A percentile compares a stretch with the other conserved stretches of the same genome.
phyloP scores from a whole-genome alignment of 2,113 vertebrate genomes.

The Chiloscyllium plagiosum region DNA sequence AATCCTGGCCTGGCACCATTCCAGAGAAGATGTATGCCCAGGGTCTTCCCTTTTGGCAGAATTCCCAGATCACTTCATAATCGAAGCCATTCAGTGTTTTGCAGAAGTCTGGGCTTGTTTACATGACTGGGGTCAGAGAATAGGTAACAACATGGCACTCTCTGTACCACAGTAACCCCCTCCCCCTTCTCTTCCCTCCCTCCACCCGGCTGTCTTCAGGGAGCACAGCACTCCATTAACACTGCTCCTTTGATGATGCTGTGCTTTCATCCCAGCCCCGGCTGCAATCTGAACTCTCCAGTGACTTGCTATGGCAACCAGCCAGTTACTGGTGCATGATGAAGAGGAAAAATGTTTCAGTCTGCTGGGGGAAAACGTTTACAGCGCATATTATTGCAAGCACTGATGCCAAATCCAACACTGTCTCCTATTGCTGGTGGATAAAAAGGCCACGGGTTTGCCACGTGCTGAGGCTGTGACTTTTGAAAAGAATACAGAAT shows the following conservation, averaged over 20 bases:
- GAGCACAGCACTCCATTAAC: constrained; percentile 6
- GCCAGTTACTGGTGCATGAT: constrained; percentile 59
- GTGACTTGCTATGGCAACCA: constrained; percentile 59
- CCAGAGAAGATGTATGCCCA: constrained; percentile 54
- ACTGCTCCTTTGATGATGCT: constrained; percentile 12
- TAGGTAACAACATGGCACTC: constrained; percentile 52
- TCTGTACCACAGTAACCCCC: constrained; percentile 13
- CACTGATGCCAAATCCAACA: not conserved
- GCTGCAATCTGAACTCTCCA: constrained; percentile 46
- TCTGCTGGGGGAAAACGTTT: not conserved
- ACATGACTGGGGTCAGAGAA: constrained; percentile 58
- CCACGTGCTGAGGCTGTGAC: not conserved
- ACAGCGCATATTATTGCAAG: not conserved
- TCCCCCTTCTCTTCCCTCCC: not conserved
- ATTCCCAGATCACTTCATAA: constrained; percentile 50
- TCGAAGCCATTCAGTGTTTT: constrained; percentile 61
- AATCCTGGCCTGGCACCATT: constrained; percentile 45
- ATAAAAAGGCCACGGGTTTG: not conserved
- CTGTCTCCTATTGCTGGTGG: not conserved
- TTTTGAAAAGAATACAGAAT: not conserved
- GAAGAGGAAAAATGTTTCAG: constrained; percentile 42
- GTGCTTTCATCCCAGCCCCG: constrained; percentile 50
- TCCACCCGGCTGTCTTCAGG: constrained; percentile 28
- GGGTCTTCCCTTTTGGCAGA: constrained; percentile 58
- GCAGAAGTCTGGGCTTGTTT: constrained; percentile 61